A percentile compares a stretch with the other conserved stretches of the same genome.
Conservation (phyloP, 2,797 vertebrate species). For the Anguilla marmorata region DNA sequence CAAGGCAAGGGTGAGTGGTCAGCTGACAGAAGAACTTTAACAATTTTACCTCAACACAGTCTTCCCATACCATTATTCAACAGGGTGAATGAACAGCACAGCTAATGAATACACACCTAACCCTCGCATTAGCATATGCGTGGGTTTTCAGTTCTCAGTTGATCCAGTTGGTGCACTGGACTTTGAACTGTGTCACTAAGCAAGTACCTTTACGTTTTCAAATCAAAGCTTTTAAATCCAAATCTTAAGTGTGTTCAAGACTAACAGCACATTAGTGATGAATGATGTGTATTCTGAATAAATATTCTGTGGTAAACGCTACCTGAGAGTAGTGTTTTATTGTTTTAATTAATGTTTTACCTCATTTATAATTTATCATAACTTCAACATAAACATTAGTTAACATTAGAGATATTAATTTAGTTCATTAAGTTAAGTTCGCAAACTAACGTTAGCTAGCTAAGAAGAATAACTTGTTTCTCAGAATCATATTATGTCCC, state of each 20-base stretch:
- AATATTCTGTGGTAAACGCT: neutral
- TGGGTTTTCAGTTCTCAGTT: neutral
- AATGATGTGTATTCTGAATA: neutral
- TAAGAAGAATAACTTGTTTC: too few relatives aligned
- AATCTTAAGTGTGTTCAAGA: neutral
- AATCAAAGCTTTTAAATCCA: neutral
- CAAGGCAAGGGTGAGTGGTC: neutral
- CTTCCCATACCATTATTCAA: neutral
- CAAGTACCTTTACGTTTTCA: neutral
- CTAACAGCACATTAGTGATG: neutral
- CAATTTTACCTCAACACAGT: neutral
- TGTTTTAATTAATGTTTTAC: too few relatives aligned
- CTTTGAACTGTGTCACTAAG: neutral
- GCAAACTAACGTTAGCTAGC: too few relatives aligned
- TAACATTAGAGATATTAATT: too few relatives aligned
- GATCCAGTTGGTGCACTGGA: neutral
- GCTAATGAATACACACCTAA: neutral
- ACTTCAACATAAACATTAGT: too few relatives aligned
- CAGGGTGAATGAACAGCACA: neutral
- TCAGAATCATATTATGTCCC: too few relatives aligned
- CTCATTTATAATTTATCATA: too few relatives aligned
- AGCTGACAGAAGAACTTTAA: neutral
- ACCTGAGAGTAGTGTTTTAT: too few relatives aligned
- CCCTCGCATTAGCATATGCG: neutral
- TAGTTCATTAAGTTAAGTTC: too few relatives aligned